phyloP scores from a whole-genome alignment of 2,888 invertebrate species.

The Eulithis prunata region DNA sequence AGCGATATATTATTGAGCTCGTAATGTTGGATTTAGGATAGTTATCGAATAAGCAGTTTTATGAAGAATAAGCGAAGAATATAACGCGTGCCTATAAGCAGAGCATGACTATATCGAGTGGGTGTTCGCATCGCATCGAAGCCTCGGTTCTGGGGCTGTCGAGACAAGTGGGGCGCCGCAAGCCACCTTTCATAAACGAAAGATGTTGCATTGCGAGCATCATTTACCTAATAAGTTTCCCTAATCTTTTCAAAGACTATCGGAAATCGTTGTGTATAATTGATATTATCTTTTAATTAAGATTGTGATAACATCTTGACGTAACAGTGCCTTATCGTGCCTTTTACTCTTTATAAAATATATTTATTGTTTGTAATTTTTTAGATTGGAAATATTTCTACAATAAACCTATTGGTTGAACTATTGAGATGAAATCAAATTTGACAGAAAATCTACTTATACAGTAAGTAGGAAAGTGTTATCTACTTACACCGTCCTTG shows the following conservation, averaged over 20 bases:
- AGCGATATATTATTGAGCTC: conserved; percentile 22
- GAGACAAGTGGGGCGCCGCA: conserved; percentile 53
- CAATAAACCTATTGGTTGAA: conserved; percentile 66
- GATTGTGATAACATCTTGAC: conserved; percentile 82
- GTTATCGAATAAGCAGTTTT: conserved; percentile 15
- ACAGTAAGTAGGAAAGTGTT: conserved; percentile 69
- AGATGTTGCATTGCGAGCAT: conserved; percentile 66
- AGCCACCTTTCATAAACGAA: conserved; percentile 73
- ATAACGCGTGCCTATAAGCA: conserved; percentile 9
- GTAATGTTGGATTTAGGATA: conserved; percentile 19
- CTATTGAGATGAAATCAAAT: conserved; percentile 67
- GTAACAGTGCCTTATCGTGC: conserved; percentile 83
- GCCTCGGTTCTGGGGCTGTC: conserved; percentile 5
- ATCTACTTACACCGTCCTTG: conserved; percentile 84
- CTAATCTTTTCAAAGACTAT: conserved; percentile 75
- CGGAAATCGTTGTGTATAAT: conserved; percentile 65
- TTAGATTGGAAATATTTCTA: conserved; percentile 76
- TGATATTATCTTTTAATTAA: conserved; percentile 65
- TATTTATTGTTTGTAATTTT: conserved; percentile 80
- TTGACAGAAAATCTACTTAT: conserved; percentile 72
- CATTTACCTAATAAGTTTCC: conserved; percentile 65
- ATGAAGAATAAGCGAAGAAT: conserved; percentile 17
- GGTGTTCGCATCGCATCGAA: conserved; percentile 52
- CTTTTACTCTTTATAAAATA: conserved; percentile 67
- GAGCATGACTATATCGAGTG: conserved; percentile 56